Evolutionary conservation across 2,113 vertebrate species (phyloP).

Genomic region (Ardeotis arabs): DNA sequence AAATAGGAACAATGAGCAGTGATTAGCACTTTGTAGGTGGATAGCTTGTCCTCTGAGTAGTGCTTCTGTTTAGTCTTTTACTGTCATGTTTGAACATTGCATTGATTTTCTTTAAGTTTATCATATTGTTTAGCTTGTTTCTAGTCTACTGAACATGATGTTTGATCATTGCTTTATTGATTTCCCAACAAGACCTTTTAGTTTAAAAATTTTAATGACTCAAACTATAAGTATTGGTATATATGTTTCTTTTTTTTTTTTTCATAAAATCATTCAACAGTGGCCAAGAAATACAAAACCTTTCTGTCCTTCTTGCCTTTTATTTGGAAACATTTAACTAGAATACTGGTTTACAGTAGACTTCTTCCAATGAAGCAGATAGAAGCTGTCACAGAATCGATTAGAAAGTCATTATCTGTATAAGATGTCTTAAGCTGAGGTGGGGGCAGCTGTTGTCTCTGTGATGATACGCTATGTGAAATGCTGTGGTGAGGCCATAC

Average conservation of each 20-base stretch:
- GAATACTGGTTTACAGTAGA: not conserved
- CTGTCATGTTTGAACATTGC: conserved; percentile 50
- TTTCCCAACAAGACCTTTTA: conserved; percentile 73
- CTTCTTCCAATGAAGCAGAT: not conserved
- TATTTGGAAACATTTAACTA: not conserved
- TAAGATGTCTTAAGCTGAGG: not conserved
- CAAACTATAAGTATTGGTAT: conserved; percentile 9
- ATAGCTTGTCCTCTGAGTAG: conserved; percentile 15
- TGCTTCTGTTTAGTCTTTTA: conserved; percentile 52
- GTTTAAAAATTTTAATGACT: conserved; percentile 68
- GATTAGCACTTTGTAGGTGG: conserved; percentile 25
- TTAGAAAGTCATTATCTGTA: not conserved
- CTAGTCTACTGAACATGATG: conserved; percentile 35
- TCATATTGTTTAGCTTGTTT: conserved; percentile 49
- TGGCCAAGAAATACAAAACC: conserved; percentile 2
- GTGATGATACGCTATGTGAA: not conserved
- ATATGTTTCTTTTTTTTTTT: not conserved
- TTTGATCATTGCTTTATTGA: conserved; percentile 69
- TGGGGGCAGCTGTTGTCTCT: not conserved
- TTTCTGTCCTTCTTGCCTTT: not conserved
- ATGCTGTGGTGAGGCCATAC: not conserved
- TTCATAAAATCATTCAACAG: conserved; percentile 10
- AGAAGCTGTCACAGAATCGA: not conserved
- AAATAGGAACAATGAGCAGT: not conserved
- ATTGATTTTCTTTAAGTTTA: conserved; percentile 69